Conservation (phyloP, 2,113 vertebrate genomes). For the Chionodraco myersi region DNA sequence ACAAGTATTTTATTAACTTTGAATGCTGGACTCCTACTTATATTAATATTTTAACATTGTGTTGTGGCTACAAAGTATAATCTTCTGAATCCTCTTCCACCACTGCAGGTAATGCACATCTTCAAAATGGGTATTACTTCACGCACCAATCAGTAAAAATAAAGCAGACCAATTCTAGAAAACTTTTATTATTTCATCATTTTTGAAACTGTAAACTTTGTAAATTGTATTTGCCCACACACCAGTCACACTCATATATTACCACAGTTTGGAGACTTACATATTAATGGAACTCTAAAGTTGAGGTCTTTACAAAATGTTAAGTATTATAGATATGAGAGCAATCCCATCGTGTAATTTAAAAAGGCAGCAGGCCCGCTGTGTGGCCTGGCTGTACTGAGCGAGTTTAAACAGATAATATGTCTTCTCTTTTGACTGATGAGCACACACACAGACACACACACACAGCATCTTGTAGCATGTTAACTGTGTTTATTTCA, state of each 20-base stretch:
- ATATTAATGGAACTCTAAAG: constrained; percentile 49
- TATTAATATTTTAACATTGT: not conserved
- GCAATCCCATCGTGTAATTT: constrained; percentile 57
- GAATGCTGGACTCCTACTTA: not conserved
- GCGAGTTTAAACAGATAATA: constrained; percentile 81
- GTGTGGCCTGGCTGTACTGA: constrained; percentile 73
- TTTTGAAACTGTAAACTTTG: constrained; percentile 13
- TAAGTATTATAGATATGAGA: constrained; percentile 69
- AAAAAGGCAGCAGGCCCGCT: constrained; percentile 66
- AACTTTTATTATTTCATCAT: not conserved
- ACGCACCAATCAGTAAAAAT: not conserved
- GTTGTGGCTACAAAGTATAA: not conserved
- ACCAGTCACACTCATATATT: constrained; percentile 14
- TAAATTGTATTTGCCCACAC: constrained; percentile 15
- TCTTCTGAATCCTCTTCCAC: not conserved
- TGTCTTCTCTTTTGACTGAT: constrained; percentile 71
- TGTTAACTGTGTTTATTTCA: constrained; percentile 77
- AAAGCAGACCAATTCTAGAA: not conserved
- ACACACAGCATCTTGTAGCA: constrained; percentile 59
- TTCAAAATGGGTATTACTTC: constrained; percentile 23
- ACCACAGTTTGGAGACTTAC: constrained; percentile 23
- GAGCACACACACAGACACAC: constrained; percentile 34
- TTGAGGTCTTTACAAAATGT: constrained; percentile 53
- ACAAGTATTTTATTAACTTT: not conserved
- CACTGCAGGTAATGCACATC: constrained; percentile 14